Evolutionary conservation across 2,113 vertebrate genomes (phyloP).

Genomic region (Ascaphus truei): DNA sequence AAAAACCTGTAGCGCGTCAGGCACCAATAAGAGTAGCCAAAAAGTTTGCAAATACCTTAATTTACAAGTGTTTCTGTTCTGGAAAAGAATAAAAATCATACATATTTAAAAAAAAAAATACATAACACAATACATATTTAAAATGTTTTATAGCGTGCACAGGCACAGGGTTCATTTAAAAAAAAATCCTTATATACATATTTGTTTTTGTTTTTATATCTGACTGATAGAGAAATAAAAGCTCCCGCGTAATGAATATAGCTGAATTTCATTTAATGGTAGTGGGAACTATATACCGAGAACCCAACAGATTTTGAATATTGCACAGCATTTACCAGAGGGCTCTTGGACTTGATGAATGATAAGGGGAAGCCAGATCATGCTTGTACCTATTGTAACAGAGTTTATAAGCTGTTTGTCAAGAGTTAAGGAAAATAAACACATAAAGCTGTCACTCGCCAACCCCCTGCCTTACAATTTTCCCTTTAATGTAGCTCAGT

Average conservation of each 20-base stretch:
- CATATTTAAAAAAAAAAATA: too few relatives aligned
- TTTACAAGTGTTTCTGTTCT: not conserved
- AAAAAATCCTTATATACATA: slow-evolving; percentile 12
- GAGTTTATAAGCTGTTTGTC: slow-evolving; percentile 50
- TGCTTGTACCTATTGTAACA: slow-evolving; percentile 44
- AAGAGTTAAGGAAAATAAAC: slow-evolving; percentile 43
- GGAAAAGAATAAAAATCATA: not conserved
- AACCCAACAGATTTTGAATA: slow-evolving; percentile 38
- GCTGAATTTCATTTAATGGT: not conserved
- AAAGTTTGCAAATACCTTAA: slow-evolving; percentile 7
- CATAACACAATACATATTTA: slow-evolving; percentile 20
- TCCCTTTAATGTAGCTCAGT: slow-evolving; percentile 91
- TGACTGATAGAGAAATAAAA: slow-evolving; percentile 23
- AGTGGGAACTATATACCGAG: not conserved
- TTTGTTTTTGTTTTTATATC: not conserved
- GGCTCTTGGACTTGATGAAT: slow-evolving; percentile 26
- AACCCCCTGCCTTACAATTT: slow-evolving; percentile 62
- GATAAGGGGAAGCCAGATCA: slow-evolving; percentile 46
- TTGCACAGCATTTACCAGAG: slow-evolving; percentile 50
- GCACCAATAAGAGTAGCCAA: not conserved
- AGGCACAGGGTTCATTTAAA: slow-evolving; percentile 21
- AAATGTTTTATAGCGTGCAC: slow-evolving; percentile 23
- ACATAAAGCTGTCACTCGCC: slow-evolving; percentile 54
- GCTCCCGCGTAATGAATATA: not conserved
- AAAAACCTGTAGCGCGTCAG: not conserved